Conservation (phyloP, 2,113 vertebrate genomes). For the Amazona guildingii region DNA sequence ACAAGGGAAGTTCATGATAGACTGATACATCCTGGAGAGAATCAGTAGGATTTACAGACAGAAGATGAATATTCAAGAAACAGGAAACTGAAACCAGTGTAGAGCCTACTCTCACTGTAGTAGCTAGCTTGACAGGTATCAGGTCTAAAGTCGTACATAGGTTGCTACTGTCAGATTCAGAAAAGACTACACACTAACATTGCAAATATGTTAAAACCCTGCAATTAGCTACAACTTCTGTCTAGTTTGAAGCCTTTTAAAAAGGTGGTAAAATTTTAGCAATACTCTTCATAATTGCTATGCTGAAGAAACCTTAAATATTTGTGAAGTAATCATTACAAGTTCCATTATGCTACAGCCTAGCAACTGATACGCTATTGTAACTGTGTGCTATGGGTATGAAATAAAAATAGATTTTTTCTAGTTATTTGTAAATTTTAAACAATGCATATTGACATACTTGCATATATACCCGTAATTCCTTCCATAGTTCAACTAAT, state of each 20-base stretch:
- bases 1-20: background rate
- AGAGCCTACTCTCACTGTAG: rapidly evolving
- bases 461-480: background rate
- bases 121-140: background rate
- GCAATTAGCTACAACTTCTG: background rate
- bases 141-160: background rate
- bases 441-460: background rate
- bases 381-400: background rate
- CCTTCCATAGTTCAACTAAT: background rate
- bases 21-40: background rate
- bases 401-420: background rate
- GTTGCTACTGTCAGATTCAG: background rate
- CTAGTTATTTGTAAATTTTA: background rate
- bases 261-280: background rate
- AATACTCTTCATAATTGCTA: background rate
- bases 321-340: background rate
- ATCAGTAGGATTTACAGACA: background rate
- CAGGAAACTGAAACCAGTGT: background rate
- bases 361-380: background rate
- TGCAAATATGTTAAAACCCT: background rate
- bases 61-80: background rate
- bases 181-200: background rate
- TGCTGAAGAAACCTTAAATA: background rate
- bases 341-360: background rate
- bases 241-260: background rate